Evolutionary conservation across 1,140 invertebrate species (phyloP).

Genomic region (Teleogryllus occipitalis): DNA sequence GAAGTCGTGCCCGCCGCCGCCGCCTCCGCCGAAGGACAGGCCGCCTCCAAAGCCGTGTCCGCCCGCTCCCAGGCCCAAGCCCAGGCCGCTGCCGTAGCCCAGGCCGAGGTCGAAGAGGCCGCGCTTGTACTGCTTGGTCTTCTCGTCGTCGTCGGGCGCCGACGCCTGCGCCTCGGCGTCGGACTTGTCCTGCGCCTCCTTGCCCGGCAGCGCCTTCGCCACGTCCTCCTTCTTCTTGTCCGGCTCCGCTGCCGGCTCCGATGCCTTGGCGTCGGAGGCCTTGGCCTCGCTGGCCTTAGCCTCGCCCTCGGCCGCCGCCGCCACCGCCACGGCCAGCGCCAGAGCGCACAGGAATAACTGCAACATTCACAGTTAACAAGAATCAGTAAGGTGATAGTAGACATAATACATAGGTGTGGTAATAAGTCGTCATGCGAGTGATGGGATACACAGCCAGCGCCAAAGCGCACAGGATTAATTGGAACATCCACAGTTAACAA

Average conservation of each 20-base stretch:
- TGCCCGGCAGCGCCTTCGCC: neutral
- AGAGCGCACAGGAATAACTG: neutral
- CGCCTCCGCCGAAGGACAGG: constrained; percentile 10
- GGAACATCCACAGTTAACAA: no score
- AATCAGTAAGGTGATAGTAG: no score
- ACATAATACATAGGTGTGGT: no score
- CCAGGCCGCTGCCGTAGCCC: constrained; percentile 12
- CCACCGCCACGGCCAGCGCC: neutral
- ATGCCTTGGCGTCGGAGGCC: neutral
- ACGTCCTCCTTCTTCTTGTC: neutral
- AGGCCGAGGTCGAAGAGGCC: constrained; percentile 9
- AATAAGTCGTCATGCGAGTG: no score
- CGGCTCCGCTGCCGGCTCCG: no score
- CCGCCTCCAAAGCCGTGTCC: constrained; percentile 12
- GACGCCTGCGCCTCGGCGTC: neutral
- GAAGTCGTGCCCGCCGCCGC: neutral
- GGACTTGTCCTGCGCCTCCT: neutral
- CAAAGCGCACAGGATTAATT: no score
- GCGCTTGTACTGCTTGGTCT: constrained; percentile 7
- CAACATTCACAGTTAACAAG: no score
- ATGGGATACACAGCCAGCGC: no score
- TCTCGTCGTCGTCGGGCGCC: neutral
- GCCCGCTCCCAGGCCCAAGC: neutral
- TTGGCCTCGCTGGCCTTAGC: neutral
- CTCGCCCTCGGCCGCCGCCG: neutral